Base-by-base conservation (phyloP, 2,113 vertebrate genomes). In the Scytalopus superciliaris region DNA sequence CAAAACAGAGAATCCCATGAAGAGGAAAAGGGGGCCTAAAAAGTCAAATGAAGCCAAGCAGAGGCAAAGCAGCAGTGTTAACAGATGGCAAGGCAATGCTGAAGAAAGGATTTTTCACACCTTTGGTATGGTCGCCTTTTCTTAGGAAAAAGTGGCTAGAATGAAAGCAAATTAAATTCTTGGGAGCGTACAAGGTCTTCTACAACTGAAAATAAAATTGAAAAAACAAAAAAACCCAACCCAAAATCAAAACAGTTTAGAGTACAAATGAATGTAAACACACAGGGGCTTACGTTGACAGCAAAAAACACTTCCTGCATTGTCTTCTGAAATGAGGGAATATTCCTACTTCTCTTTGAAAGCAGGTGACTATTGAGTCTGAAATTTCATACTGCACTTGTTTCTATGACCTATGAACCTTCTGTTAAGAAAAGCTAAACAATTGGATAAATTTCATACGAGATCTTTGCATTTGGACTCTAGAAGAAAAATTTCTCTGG, bases 341-440 rank as follows among this genome's bases (percentile, higher is more conserved):
- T 75, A 68, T 3, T 9, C 31, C 30, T 37, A 27, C 63, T 92
- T 92, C 87, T 87, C 69, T 69, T 78, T 49, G 87, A 84, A 94
- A 94, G 74, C 77, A 87, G 74, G 81, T 91, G 77, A 69, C 84
- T 87, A 49, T 3, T 68, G 14, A 45, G 70, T 66, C 89, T 89
- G 84, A 91, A 91, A 92, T 95, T 82, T 94, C 87, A 96, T 82
- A 92, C 31, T 3, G 1, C 66, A 76, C 86, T 96, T 92, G 86
- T 79, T 94, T 87, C 69, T 84, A 42, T 42, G 76, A 94, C 84
- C 87, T 82, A 4, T 49, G 84, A 92, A 87, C 53, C 23, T 66
- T 76, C 73, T 79, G 44, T 55, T 91, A 92, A 68, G 69, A 78
- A 92, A 91, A 89, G 49, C 74, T 91, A 68, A 94, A 91, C 84